Evolutionary conservation across 2,888 invertebrate genomes (phyloP).

Genomic region (Cabera pusaria): DNA sequence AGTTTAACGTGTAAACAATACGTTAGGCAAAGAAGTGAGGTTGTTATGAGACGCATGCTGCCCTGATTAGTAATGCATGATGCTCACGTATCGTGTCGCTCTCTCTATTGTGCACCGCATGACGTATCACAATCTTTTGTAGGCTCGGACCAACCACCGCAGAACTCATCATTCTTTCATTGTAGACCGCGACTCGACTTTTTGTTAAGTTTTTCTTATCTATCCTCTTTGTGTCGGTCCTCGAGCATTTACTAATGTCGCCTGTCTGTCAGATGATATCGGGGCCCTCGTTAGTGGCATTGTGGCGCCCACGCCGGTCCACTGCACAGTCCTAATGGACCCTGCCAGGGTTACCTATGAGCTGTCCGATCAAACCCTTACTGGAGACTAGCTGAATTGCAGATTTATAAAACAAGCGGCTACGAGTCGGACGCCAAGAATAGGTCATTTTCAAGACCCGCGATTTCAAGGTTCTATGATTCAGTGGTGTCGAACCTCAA

Average conservation of each 20-base stretch:
- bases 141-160: constrained; percentile 39
- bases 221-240: constrained; percentile 54
- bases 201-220: constrained; percentile 59
- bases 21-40: constrained; percentile 22
- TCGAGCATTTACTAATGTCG: constrained; percentile 66
- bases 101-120: constrained; percentile 71
- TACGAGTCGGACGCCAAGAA: constrained; percentile 22
- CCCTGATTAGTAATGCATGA: constrained; percentile 69
- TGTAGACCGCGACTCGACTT: constrained; percentile 52
- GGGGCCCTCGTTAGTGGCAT: constrained; percentile 69
- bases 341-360: constrained; percentile 63
- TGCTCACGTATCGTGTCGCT: constrained; percentile 65
- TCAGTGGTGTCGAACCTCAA: constrained; percentile 47
- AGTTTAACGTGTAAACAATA: constrained; percentile 27
- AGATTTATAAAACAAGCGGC: constrained; percentile 44
- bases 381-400: constrained; percentile 42
- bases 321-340: constrained; percentile 55
- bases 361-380: constrained; percentile 53
- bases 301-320: constrained; percentile 68
- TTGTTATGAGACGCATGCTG: constrained; percentile 52
- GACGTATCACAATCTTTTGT: constrained; percentile 75
- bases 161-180: constrained; percentile 60
- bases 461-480: constrained; percentile 44
- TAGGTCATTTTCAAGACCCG: constrained; percentile 23
- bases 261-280: constrained; percentile 73